Percentiles rank a stretch among this genome's conserved stretches.
These are phyloP conservation scores for Xiphophorus birchmanni DNA, from an alignment of 2,797 vertebrate genomes.

Conservation along the genomic window DNA sequence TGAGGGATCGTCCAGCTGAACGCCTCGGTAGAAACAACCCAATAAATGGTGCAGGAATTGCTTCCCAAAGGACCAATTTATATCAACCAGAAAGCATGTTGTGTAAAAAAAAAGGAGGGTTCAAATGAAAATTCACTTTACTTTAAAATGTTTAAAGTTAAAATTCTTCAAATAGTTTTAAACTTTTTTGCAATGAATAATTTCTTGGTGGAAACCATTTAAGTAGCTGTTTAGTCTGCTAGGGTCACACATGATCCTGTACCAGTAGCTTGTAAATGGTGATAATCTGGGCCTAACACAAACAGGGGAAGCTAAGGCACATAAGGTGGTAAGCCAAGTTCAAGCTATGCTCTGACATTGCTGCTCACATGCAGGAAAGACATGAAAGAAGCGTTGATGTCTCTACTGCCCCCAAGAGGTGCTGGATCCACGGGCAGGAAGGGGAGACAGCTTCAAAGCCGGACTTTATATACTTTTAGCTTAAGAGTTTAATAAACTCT, in stretches of 20 bases:
- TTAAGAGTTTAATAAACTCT: constrained; percentile 44
- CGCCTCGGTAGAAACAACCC: constrained; percentile 38
- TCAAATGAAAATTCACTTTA: constrained; percentile 22
- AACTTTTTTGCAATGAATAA: constrained; percentile 29
- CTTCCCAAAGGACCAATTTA: constrained; percentile 26
- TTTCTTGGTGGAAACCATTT: constrained; percentile 50
- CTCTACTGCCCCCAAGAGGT: constrained; percentile 77
- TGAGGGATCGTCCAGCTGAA: constrained; percentile 47
- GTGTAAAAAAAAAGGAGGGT: constrained; percentile 17
- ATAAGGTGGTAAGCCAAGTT: constrained; percentile 75
- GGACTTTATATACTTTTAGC: constrained; percentile 47
- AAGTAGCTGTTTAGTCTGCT: constrained; percentile 48
- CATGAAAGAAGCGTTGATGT: constrained; percentile 69
- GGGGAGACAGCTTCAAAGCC: constrained; percentile 54
- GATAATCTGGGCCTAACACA: constrained; percentile 77
- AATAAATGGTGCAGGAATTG: constrained; percentile 38
- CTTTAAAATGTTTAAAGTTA: constrained; percentile 38
- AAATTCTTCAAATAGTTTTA: constrained; percentile 37
- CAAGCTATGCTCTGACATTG: constrained; percentile 78
- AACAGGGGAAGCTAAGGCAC: constrained; percentile 71
- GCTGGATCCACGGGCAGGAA: constrained; percentile 56
- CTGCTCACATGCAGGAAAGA: constrained; percentile 64
- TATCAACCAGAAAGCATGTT: constrained; percentile 11
- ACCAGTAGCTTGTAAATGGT: constrained; percentile 72
- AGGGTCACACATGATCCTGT: constrained; percentile 46